Evolutionary conservation across 2,888 invertebrate species (phyloP), one percentile per base, ranked within the genome.

Genomic region (Ichneumon xanthorius): DNA sequence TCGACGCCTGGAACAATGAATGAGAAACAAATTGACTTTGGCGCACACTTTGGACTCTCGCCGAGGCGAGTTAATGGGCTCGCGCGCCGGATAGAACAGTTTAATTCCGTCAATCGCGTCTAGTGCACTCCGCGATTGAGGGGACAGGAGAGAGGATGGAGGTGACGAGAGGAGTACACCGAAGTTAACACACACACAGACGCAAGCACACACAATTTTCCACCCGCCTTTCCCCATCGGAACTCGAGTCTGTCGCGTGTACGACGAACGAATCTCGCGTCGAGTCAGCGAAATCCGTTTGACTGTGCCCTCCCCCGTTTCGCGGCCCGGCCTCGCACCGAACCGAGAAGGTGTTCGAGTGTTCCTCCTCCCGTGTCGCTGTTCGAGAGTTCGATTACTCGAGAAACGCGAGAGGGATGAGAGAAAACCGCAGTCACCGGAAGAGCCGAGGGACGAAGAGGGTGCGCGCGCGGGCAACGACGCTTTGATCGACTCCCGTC

Each of bases 1-100:
- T 93, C 90, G 72, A 93, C 91, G 79, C 94, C 94, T 94, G 91
- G 4, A 93, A 92, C 37, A 82, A 19, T 70, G 72, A 71, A 83
- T 48, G 33, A 50, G 50, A 65, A 33, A 65, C 26, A 22, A 63
- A 48, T 76, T 65, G 11, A 30, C 14, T 26, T 58, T 58, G 26
- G 26, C 58, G 58, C 11, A 67, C 30, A 61, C 61, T 16, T 61
- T 22, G 7, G n/a, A 67, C 48, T 48, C 26, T 40, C 22, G 22
- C 19, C n/a, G 22, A 78, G 30, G 14, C 1, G 16, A 78, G 14
- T 22, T 14, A 22, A 22, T 30, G 48, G 5, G 37, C 26, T 33
- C 9, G n/a, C 14, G 33, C 30, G 33, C 61, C 14, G 16, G 33
- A 30, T 33, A 48, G 33, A 65, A 16, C 75, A 19, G 48, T 76